A percentile compares a stretch with the other conserved stretches of the same genome.
These are phyloP conservation scores for Meriones psammophilus DNA, from an alignment of 2,797 vertebrate genomes.

Conservation along the genomic window DNA sequence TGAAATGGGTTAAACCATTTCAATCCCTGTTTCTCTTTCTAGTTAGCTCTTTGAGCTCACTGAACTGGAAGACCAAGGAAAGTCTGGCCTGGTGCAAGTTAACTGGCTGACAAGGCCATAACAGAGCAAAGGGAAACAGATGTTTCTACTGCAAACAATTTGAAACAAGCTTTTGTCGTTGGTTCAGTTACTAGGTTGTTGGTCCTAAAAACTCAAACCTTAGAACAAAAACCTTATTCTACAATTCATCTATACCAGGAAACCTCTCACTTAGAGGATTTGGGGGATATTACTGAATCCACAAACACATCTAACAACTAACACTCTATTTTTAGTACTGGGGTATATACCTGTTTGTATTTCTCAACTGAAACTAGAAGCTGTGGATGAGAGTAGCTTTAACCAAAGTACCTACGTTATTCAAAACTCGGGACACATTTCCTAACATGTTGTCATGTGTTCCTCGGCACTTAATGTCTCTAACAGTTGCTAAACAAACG, in stretches of 20 bases:
- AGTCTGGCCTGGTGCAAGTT: background rate
- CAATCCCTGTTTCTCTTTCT: background rate
- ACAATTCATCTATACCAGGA: background rate
- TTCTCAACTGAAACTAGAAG: slow-evolving; percentile 1
- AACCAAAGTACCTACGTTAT: background rate
- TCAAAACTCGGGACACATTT: background rate
- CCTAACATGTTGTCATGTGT: background rate
- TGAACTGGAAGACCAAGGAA: background rate
- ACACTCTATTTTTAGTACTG: background rate
- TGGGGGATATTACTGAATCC: background rate
- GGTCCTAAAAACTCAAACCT: slow-evolving; percentile 1
- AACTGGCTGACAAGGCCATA: background rate
- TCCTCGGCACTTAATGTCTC: background rate
- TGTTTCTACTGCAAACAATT: background rate
- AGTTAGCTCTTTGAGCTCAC: background rate
- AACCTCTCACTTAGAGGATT: background rate
- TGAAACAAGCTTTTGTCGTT: background rate
- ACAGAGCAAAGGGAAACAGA: background rate
- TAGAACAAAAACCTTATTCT: slow-evolving; percentile 1
- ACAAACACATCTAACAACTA: background rate
- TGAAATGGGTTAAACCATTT: background rate
- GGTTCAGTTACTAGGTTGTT: background rate
- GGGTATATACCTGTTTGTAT: background rate
- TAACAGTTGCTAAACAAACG: background rate
- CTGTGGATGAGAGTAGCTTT: background rate